Evolutionary conservation across 2,888 invertebrate genomes (phyloP), one percentile per base, ranked within the genome.

Genomic region (Panorpa germanica): DNA sequence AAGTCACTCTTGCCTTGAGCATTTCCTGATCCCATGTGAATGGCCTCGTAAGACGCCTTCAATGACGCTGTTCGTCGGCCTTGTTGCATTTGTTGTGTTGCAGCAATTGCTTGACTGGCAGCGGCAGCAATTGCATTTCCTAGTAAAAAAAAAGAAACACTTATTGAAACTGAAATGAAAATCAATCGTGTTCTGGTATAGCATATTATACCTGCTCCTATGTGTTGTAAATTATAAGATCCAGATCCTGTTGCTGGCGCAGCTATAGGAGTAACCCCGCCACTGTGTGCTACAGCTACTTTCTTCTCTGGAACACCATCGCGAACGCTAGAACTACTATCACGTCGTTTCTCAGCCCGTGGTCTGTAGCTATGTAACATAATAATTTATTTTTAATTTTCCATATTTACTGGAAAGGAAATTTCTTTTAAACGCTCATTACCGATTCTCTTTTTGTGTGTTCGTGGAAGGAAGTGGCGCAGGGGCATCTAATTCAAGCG

Each of bases 61-160:
- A 93, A 58, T 43, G 88, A 86, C 2, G 91, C 85, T 0, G 91
- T 90, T 31, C 93, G 67, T 25, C 95, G 65, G 1, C 93, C 93
- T 43, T 90, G 88, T 45, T 83, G 83, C 83, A 91, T 86, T 70
- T 82, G 82, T 45, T 93, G 91, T 3, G 95, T 93, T 2, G 90
- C 90, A 4, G 85, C 90, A 36, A 95, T 91, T 1, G 93, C 93
- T 50, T 93, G 90, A 13, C 88, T 88, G 1, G 91, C 93, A 2
- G 93, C 91, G 0, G 82, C 86, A 1, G 85, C 90, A 32, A 93
- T 85, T 2, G 90, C 85, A 43, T 78, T 80, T 32, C 75, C 66
- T 34, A 10, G 3, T 24, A 20, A 15, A n/a, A 13, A 12, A 25
- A 22, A 9, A 19, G 20, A 5, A 21, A 10, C 7, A 4, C 18